Evolutionary conservation across 1,140 invertebrate species (phyloP), one percentile per base, ranked within the genome.

Genomic region (Littorina saxatilis): DNA sequence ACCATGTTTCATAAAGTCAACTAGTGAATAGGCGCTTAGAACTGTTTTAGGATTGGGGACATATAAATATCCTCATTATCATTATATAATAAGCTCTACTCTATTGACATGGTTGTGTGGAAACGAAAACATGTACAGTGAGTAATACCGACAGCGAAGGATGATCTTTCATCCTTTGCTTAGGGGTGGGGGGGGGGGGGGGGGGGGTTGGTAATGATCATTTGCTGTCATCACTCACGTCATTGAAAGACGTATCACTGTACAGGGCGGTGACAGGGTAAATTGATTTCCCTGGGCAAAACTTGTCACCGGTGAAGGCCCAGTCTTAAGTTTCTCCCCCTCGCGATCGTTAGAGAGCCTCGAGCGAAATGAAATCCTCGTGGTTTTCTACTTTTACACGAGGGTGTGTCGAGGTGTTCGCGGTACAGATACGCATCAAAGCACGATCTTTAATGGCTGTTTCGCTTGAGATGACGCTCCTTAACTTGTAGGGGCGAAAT

Each of bases 231-330:
- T 50, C 66, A 63, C 23, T 29, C 37, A 39, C 72, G 20, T 47
- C 35, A 35, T 23, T 23, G 7, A 0, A 47, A 66, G 47, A 37
- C 37, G 47, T 47, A 80, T 37, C 15, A 40, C n/a, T 3, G n/a
- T 52, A 17, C 35, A 3, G 29, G 29, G 27, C 58, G 61, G 58
- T 68, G 79, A 43, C 63, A 70, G 43, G 68, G 1, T 15, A 32
- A 50, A 72, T 52, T 52, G 43, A 80, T 32, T n/a, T 52, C 58
- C 61, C 61, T 35, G 20, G 32, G 32, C 43, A 80, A 58, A 23
- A 39, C 37, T 37, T 39, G 32, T 27, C 47, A 58, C 55, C 11
- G 55, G 29, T 78, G 23, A 39, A 35, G 23, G n/a, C 43, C 29
- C 40, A 4, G 15, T 50, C 17, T 15, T 23, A 29, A 0, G 7